Evolutionary conservation across 2,888 invertebrate species (phyloP), one percentile per base, ranked within the genome.

Genomic region (Electrophaes corylata): DNA sequence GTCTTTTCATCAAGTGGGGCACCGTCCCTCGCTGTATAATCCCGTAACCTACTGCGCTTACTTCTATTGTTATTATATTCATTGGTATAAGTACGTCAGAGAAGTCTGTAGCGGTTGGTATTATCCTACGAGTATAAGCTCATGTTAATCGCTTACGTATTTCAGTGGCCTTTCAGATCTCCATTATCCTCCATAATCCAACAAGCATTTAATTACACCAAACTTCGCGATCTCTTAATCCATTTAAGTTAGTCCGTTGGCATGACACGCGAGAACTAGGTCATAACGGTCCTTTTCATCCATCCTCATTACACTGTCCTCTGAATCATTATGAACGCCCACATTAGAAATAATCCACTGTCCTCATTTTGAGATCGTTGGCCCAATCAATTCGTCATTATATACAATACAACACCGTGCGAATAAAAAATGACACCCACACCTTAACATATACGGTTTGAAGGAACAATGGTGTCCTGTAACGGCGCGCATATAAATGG

Each of bases 311-410:
- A 78, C 79, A 68, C 62, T 53, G 72, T 79, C 78, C 72, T 77
- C 82, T 79, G 78, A 84, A 84, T 85, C 86, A 89, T 86, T 86
- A 84, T 78, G 60, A 69, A 83, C 88, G 83, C 88, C 88, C 84
- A 88, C 88, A 81, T 78, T 78, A 66, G 75, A 70, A 76, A 73
- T 71, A 74, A 77, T 82, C 76, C 75, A 74, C 78, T 78, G 86
- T 76, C 83, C 86, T 72, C 83, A 73, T 86, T 88, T 73, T 61
- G 60, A 76, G 78, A 78, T 75, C 79, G 74, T 81, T 78, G 80
- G 78, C 71, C 78, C 83, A 87, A 88, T 90, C 90, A 88, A 88
- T 88, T 83, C 86, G 84, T 88, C 90, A 89, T 89, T 85, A 88
- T 58, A 37, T 31, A 79, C 78, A 75, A 37, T 31, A 79, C 78